Conservation (phyloP, 2,113 vertebrate species). For the Morone saxatilis region DNA sequence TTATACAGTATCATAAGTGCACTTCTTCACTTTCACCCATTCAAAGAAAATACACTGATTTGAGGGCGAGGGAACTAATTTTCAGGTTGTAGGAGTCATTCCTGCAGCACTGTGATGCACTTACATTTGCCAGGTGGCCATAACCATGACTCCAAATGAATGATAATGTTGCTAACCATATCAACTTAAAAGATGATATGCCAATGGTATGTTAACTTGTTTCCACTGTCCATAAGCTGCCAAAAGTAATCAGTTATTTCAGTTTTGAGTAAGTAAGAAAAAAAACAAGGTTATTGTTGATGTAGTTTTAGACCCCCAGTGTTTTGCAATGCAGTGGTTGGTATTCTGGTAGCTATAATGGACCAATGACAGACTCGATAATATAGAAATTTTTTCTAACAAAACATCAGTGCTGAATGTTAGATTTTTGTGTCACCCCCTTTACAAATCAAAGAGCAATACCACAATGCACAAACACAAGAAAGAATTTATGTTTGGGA, state of each 20-base stretch:
- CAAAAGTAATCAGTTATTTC: background rate
- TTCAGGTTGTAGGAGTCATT: too few relatives aligned
- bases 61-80: too few relatives aligned
- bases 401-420: background rate
- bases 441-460: conserved; percentile 5
- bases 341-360: background rate
- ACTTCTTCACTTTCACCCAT: too few relatives aligned
- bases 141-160: background rate
- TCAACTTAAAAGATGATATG: background rate
- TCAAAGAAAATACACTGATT: too few relatives aligned
- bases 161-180: background rate
- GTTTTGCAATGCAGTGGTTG: background rate
- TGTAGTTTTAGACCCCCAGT: background rate
- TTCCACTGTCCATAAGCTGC: background rate
- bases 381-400: background rate
- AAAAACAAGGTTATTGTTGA: background rate
- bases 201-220: background rate
- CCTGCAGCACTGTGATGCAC: too few relatives aligned
- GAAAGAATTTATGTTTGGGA: conserved; percentile 3
- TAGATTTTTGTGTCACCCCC: background rate
- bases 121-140: background rate
- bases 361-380: background rate
- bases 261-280: background rate
- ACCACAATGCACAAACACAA: background rate
- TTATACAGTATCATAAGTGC: too few relatives aligned